Evolutionary conservation across 2,797 vertebrate genomes (phyloP).

Genomic region (Premnoplex brunnescens): DNA sequence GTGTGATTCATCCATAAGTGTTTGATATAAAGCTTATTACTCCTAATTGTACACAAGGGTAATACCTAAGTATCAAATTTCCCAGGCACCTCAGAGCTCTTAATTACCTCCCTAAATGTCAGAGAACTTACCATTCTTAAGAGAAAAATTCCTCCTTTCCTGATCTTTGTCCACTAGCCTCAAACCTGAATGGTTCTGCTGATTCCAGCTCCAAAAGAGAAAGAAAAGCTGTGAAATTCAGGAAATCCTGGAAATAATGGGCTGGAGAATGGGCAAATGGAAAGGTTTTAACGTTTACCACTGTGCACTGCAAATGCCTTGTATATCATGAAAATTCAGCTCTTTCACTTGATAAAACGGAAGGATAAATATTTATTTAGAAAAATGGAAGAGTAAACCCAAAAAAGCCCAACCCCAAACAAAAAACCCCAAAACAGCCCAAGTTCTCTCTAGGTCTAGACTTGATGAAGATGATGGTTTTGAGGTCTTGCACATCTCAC

Average conservation of each 20-base stretch:
- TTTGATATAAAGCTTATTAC: background rate
- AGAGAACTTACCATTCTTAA: background rate
- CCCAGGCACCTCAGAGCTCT: background rate
- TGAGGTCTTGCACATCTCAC: background rate
- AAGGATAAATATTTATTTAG: background rate
- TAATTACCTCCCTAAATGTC: background rate
- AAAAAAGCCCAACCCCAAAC: background rate
- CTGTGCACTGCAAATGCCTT: background rate
- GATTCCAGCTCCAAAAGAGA: background rate
- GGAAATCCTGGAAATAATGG: background rate
- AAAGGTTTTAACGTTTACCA: background rate
- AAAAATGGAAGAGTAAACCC: background rate
- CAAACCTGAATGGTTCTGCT: background rate
- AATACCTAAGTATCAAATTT: background rate
- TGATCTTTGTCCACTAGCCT: background rate
- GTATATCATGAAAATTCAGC: background rate
- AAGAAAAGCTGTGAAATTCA: background rate
- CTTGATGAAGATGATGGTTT: background rate
- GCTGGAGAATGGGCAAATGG: background rate
- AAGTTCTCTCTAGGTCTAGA: background rate
- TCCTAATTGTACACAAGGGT: background rate
- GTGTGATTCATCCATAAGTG: background rate
- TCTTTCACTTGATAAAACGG: background rate
- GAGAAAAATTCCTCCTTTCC: background rate
- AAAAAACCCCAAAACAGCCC: fast-evolving